These are phyloP conservation scores for Taenioides sp. DNA, from an alignment of 2,797 vertebrate species.

Conservation along the genomic window DNA sequence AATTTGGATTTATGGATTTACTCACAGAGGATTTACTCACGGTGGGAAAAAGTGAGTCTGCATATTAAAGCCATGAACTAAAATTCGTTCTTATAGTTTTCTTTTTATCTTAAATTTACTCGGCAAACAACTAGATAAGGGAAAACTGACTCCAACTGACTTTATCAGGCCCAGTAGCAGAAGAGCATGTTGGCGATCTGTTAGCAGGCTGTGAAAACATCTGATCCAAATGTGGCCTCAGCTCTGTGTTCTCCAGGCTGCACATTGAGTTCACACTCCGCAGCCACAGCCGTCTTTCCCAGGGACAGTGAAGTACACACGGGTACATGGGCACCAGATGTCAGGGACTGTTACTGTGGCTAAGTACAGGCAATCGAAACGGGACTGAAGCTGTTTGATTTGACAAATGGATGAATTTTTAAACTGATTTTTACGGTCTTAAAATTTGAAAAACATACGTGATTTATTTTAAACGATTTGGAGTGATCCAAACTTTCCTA, in stretches of 20 bases:
- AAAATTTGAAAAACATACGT: too few relatives aligned
- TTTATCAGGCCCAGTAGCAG: background rate
- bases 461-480: too few relatives aligned
- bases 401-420: background rate
- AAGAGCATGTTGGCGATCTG: conserved; percentile 12
- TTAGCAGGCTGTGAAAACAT: conserved; percentile 37
- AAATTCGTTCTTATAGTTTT: background rate
- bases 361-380: conserved; percentile 23
- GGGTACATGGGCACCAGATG: conserved; percentile 57
- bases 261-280: conserved; percentile 15
- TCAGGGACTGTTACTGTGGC: conserved; percentile 52
- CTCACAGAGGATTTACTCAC: too few relatives aligned
- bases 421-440: too few relatives aligned
- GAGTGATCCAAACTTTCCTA: too few relatives aligned
- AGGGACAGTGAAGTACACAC: conserved; percentile 43
- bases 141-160: background rate
- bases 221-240: conserved; percentile 38
- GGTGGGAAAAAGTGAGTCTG: too few relatives aligned
- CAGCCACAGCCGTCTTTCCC: conserved; percentile 52
- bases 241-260: conserved; percentile 12
- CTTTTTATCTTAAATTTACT: background rate
- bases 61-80: too few relatives aligned
- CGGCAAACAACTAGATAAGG: background rate
- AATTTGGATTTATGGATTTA: too few relatives aligned
- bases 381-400: conserved; percentile 6